Conservation (phyloP, 2,797 vertebrate species). For the Alca torda region DNA sequence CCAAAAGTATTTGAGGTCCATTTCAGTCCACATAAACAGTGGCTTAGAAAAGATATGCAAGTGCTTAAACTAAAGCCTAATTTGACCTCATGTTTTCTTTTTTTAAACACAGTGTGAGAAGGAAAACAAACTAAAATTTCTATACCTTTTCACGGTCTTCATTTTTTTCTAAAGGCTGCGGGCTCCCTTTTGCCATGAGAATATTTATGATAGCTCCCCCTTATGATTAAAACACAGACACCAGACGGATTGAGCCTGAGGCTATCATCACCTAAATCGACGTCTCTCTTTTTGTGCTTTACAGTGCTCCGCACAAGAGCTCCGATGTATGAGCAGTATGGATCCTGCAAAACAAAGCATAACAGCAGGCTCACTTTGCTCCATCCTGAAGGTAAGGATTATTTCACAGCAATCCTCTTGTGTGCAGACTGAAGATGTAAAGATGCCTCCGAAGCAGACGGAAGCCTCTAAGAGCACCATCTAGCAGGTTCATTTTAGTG, state of each 20-base stretch:
- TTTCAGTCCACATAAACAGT: neutral
- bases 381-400: neutral
- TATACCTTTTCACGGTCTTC: slow-evolving; percentile 24
- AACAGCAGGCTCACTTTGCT: neutral
- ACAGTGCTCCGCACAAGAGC: slow-evolving; percentile 7
- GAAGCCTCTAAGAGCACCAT: neutral
- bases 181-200: neutral
- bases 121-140: neutral
- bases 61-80: neutral
- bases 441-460: neutral
- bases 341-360: neutral
- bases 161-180: neutral
- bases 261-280: slow-evolving; percentile 28
- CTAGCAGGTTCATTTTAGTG: neutral
- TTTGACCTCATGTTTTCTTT: neutral
- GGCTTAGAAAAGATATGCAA: neutral
- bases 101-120: neutral
- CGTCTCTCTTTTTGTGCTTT: slow-evolving; percentile 21
- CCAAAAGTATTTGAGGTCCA: neutral
- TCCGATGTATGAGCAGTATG: neutral
- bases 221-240: slow-evolving; percentile 30
- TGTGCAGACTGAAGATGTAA: neutral
- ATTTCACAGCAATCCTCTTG: neutral
- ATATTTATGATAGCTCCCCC: neutral
- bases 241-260: slow-evolving; percentile 20